These are phyloP conservation scores for Chunga burmeisteri DNA, from an alignment of 2,113 vertebrate genomes.

Conservation along the genomic window DNA sequence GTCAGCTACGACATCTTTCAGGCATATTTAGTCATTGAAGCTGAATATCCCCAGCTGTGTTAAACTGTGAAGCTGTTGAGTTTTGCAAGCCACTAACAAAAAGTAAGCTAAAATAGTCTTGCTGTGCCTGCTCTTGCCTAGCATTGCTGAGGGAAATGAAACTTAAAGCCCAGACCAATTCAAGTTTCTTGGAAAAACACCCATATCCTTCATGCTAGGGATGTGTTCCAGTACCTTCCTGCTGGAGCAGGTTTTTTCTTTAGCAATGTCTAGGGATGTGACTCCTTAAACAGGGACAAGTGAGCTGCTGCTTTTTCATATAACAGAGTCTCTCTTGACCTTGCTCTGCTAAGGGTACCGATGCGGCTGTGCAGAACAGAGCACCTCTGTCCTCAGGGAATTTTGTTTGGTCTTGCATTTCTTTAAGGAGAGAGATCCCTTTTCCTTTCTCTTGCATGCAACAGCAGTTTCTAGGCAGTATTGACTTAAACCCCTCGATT, in stretches of 20 bases:
- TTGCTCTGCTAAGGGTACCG: background rate
- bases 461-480: background rate
- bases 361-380: background rate
- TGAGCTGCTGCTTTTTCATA: background rate
- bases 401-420: background rate
- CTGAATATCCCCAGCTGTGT: conserved; percentile 57
- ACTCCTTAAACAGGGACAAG: background rate
- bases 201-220: background rate
- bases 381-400: background rate
- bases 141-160: conserved; percentile 2
- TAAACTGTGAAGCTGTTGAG: conserved; percentile 49
- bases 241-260: background rate
- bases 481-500: background rate
- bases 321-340: background rate
- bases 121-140: conserved; percentile 47
- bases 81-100: conserved; percentile 35
- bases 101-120: conserved; percentile 32
- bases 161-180: background rate
- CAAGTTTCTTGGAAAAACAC: background rate
- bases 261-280: background rate
- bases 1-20: conserved; percentile 19
- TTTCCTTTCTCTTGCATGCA: background rate
- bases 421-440: background rate
- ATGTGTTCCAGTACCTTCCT: background rate
- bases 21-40: conserved; percentile 27